These are phyloP conservation scores for Oscheius onirici DNA, from an alignment of 2,888 invertebrate genomes.

Conservation along the genomic window DNA sequence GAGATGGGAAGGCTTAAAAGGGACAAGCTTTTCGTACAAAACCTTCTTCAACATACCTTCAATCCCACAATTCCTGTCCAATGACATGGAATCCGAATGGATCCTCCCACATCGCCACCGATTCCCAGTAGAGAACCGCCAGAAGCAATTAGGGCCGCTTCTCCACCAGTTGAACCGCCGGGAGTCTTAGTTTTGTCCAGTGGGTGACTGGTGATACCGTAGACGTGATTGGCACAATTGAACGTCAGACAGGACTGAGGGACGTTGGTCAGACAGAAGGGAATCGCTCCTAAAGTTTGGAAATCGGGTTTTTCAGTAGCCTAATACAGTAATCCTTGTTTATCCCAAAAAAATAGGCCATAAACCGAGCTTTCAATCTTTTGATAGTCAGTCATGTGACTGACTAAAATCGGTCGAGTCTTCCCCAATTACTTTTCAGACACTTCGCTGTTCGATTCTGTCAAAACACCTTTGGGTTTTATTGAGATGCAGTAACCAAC, in stretches of 20 bases:
- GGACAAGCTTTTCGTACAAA: too few species aligned
- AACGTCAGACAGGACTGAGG: constrained; percentile 71
- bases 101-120: constrained; percentile 75
- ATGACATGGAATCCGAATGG: constrained; percentile 74
- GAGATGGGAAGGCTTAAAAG: constrained; percentile 48
- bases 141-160: constrained; percentile 71
- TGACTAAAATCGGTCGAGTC: too few species aligned
- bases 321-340: too few species aligned
- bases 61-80: constrained; percentile 74
- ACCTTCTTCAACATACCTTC: constrained; percentile 35
- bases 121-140: constrained; percentile 65
- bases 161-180: constrained; percentile 58
- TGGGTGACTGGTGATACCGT: constrained; percentile 64
- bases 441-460: too few species aligned
- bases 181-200: constrained; percentile 40
- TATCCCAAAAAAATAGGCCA: too few species aligned
- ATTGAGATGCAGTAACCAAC: too few species aligned
- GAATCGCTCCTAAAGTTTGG: constrained; percentile 73
- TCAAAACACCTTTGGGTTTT: too few species aligned
- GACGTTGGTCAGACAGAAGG: constrained; percentile 74
- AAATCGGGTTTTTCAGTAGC: background rate
- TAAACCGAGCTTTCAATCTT: too few species aligned
- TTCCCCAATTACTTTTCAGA: too few species aligned
- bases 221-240: constrained; percentile 72
- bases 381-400: too few species aligned